These are phyloP conservation scores for Phylloscopus whistleri DNA, from an alignment of 2,113 vertebrate genomes.

Conservation along the genomic window DNA sequence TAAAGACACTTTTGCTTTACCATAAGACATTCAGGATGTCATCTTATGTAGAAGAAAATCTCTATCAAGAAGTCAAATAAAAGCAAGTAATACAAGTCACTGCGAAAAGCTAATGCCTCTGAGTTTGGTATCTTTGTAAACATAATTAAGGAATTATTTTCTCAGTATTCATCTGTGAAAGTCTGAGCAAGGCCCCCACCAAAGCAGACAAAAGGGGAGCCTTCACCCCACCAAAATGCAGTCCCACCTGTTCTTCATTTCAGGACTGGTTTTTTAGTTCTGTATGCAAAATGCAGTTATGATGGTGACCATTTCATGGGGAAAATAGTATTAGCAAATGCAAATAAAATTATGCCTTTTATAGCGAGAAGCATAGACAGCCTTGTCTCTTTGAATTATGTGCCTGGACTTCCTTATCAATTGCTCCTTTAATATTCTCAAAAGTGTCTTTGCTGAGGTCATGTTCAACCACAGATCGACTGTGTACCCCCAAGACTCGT, in stretches of 20 bases:
- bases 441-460: background rate
- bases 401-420: background rate
- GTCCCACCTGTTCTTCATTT: background rate
- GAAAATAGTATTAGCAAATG: background rate
- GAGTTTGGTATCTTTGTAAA: background rate
- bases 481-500: background rate
- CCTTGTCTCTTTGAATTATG: background rate
- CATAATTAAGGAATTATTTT: background rate
- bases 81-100: background rate
- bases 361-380: background rate
- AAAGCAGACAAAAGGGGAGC: background rate
- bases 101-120: background rate
- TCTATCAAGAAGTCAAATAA: background rate
- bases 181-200: background rate
- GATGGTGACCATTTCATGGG: background rate
- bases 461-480: background rate
- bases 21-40: background rate
- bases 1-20: background rate
- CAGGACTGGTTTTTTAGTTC: background rate
- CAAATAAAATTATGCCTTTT: background rate
- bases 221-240: background rate
- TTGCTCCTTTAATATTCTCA: background rate
- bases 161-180: background rate
- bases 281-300: background rate
- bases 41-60: background rate